Evolutionary conservation across 1,140 invertebrate species (phyloP), one percentile per base, ranked within the genome.

Genomic region (Halesus radiatus): DNA sequence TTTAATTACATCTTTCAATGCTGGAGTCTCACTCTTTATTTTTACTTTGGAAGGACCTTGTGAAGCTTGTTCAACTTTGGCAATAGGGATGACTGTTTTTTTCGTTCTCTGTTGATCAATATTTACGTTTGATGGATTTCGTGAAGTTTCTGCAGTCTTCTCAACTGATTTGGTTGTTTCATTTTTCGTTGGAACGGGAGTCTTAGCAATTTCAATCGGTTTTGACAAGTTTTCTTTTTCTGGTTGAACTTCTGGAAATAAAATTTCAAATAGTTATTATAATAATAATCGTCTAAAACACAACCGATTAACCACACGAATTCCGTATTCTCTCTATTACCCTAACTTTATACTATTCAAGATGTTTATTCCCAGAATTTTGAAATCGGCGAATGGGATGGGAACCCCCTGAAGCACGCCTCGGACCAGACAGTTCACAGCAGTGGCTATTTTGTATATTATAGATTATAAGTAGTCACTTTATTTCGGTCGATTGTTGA

Each of bases 1-100:
- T 62, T 80, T 83, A 50, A 37, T 79, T 18, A 83, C 80, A 52
- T 83, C 72, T 58, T 81, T 83, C 32, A 83, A n/a, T 7, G 56
- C 54, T 15, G 56, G 53, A 62, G 29, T 76, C 20, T 45, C 54
- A 18, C 3, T 62, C n/a, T 54, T 20, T 18, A 50, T 50, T 72
- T 50, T 52, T 13, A 72, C 10, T 22, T 72, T 72, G 7, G 68
- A 72, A 16, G 68, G 32, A 10, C 68, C 68, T 50, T n/a, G 68
- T 72, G 6, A 66, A 29, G 37, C 37, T 10, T 45, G 10, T 45
- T 45, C 37, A 45, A 29, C 62, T 32, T 66, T 32, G 56, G 16
- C 23, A 2, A 60, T 60, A 20, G 56, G 56, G 10, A 18, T 13
- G 15, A 23, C 20, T 22, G 7, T 60, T 60, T 23, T 60, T 60